These are phyloP conservation scores for Siniperca chuatsi DNA, from an alignment of 2,113 vertebrate species.

Conservation along the genomic window DNA sequence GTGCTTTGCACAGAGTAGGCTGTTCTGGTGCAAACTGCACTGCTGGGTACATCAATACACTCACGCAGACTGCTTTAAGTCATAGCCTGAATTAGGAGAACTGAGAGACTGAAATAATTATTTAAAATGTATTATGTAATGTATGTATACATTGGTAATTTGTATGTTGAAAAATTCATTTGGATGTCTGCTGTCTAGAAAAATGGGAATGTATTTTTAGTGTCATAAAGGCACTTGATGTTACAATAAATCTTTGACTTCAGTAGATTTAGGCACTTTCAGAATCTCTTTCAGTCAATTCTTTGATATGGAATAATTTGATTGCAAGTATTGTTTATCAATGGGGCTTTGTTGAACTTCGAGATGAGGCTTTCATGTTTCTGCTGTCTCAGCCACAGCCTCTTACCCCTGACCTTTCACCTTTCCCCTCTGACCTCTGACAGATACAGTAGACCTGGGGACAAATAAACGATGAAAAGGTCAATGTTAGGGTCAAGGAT, in stretches of 20 bases:
- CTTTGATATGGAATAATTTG: background rate
- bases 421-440: conserved; percentile 36
- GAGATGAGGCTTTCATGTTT: conserved; percentile 12
- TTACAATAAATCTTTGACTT: background rate
- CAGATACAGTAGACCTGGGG: conserved; percentile 7
- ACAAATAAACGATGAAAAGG: conserved; percentile 35
- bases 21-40: conserved; percentile 21
- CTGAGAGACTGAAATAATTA: background rate
- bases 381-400: conserved; percentile 37
- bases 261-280: background rate
- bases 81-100: conserved; percentile 27
- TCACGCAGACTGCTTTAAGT: conserved; percentile 8
- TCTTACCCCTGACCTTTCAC: conserved; percentile 30
- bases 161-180: background rate
- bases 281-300: background rate
- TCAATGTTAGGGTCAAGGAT: conserved; percentile 55
- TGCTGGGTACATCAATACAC: conserved; percentile 15
- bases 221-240: background rate
- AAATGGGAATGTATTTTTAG: background rate
- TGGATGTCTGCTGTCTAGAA: background rate
- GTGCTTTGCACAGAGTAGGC: conserved; percentile 53
- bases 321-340: background rate
- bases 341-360: background rate
- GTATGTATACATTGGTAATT: background rate
- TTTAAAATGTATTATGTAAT: conserved; percentile 1